Base-by-base conservation (phyloP, 2,888 invertebrate genomes). In the Druceiella hillmani region DNA sequence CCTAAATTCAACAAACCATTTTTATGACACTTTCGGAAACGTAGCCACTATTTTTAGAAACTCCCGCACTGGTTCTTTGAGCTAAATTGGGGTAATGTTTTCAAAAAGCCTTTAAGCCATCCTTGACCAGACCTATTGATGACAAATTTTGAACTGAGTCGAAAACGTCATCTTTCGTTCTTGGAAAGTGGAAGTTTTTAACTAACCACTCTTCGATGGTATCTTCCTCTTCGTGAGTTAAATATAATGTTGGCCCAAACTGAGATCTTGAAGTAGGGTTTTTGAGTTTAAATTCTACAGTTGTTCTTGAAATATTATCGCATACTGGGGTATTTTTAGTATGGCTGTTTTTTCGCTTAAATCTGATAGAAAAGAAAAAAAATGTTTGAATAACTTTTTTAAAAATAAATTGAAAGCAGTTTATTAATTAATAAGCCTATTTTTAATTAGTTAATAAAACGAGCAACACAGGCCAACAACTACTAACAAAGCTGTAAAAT, bases 21-120 rank as follows among this genome's bases (percentile, higher is more conserved):
- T 44, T 46, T 35, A 53, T 52, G 35, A 55, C 46, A 5, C 14
- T 35, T 46, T 57, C 54, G 26, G 51, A 49, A 7, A 55, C 52
- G 43, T 46, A 49, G 14, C 50, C 48, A 42, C 54, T 53, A 15
- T 54, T 50, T 31, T 48, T 38, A 36, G 48, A 52, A 2, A 54
- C 51, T 34, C 48, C 48, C 39, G 54, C 52, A 5, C 41, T 41
- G 5, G 46, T 52, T 39, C 51, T 42, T 36, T 34, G 22, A 12
- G 33, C 36, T 42, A 55, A 41, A 27, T 24, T 41, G 5, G 52
- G 50, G 29, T 55, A 51, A 35, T 52, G 41, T 45, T 49, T 53
- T 27, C 54, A 45, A 44, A 55, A 53, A 26, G 47, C 46, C 34
- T 41, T 43, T n/a, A 5, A 43, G 36, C 47, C 50, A 46, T 6